These are phyloP conservation scores for Buphagus erythrorhynchus DNA, from an alignment of 2,797 vertebrate species.

Conservation along the genomic window DNA sequence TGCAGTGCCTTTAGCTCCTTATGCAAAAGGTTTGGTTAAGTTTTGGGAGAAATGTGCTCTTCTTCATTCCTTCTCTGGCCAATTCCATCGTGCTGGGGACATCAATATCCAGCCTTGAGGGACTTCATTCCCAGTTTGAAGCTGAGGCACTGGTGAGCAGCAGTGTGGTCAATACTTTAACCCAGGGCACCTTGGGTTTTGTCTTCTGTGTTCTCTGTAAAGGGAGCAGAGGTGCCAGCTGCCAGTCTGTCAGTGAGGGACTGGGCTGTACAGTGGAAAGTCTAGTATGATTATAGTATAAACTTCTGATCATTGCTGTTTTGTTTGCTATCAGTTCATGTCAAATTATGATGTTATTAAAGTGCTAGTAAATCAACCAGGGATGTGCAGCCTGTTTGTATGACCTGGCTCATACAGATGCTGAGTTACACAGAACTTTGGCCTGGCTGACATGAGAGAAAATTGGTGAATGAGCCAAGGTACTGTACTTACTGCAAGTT, in stretches of 20 bases:
- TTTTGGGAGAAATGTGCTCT: background rate
- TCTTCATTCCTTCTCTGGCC: background rate
- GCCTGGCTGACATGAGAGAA: rapidly evolving
- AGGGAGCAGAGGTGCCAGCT: background rate
- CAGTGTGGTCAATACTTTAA: background rate
- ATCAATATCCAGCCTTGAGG: background rate
- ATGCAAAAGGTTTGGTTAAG: background rate
- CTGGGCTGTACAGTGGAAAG: background rate
- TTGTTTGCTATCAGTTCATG: background rate
- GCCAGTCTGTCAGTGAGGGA: background rate
- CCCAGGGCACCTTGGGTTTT: background rate
- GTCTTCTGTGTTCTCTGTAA: background rate
- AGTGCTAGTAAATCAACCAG: background rate
- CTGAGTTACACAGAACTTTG: background rate
- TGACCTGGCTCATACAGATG: rapidly evolving
- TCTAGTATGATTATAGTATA: rapidly evolving
- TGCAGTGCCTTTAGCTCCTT: background rate
- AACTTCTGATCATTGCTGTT: background rate
- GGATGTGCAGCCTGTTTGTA: background rate
- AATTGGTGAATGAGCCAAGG: background rate
- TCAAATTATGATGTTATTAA: background rate
- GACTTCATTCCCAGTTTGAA: background rate
- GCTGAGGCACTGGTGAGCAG: background rate
- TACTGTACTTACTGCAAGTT: background rate
- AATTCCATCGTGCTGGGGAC: background rate